These are phyloP conservation scores for Ameiurus melas DNA, from an alignment of 2,113 vertebrate species.

Conservation along the genomic window DNA sequence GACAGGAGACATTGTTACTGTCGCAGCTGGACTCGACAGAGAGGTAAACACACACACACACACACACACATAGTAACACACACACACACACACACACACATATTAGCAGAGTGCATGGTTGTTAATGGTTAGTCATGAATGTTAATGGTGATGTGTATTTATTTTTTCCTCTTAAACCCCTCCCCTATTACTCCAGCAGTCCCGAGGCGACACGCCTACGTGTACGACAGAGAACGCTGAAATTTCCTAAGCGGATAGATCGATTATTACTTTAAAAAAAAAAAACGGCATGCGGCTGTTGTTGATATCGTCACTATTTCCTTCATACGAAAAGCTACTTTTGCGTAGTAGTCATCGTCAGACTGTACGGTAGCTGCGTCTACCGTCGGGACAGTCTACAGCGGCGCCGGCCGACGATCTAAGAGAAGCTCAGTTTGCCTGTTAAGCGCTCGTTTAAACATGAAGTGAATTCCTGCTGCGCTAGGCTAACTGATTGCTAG, in stretches of 20 bases:
- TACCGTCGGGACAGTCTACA: background rate
- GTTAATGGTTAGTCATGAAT: background rate
- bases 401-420: background rate
- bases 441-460: background rate
- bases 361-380: too few relatives aligned
- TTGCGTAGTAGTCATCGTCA: background rate
- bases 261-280: too few relatives aligned
- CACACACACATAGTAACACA: constrained; percentile 42
- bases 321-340: background rate
- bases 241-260: too few relatives aligned
- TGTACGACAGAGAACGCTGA: too few relatives aligned
- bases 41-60: constrained; percentile 76
- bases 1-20: constrained; percentile 90
- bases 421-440: background rate
- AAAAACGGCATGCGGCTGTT: too few relatives aligned
- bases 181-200: background rate
- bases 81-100: constrained; percentile 18
- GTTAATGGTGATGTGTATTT: background rate
- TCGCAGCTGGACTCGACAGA: constrained; percentile 91
- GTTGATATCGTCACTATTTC: too few relatives aligned
- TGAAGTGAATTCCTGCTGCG: background rate
- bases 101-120: background rate
- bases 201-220: too few relatives aligned
- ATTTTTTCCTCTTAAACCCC: background rate
- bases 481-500: background rate